Percentiles rank a stretch among this genome's conserved stretches.
phyloP scores from a whole-genome alignment of 1,140 invertebrate genomes.

The Chrysomallon squamiferum region DNA sequence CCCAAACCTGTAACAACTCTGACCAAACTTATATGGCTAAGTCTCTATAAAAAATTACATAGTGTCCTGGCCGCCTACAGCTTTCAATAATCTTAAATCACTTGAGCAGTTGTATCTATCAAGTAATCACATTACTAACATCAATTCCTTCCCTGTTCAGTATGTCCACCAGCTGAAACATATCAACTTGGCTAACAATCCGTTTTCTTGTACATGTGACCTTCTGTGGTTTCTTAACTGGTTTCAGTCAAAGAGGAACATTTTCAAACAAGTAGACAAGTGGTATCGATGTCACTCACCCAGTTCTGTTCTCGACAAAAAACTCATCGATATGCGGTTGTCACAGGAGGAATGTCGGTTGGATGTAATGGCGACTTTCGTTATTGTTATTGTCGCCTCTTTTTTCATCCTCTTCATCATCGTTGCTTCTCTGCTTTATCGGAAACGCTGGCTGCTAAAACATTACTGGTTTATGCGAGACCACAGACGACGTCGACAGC shows the following conservation, averaged over 20 bases:
- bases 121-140: conserved; percentile 9
- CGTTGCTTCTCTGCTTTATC: not conserved
- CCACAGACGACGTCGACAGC: not conserved
- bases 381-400: not conserved
- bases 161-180: not conserved
- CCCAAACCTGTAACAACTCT: no score
- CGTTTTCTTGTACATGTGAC: conserved; percentile 23
- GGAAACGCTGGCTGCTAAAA: not conserved
- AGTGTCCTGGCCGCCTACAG: no score
- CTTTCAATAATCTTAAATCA: conserved; percentile 7
- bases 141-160: conserved; percentile 8
- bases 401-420: not conserved
- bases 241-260: conserved; percentile 2
- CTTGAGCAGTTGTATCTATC: conserved; percentile 9
- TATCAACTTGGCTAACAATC: conserved; percentile 14
- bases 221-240: conserved; percentile 20
- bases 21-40: no score
- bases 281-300: not conserved
- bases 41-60: no score
- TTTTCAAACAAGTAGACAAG: not conserved
- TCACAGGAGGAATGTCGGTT: not conserved
- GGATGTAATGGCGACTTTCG: not conserved
- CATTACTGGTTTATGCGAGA: not conserved
- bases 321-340: not conserved
- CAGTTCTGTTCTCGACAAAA: not conserved